phyloP scores from a whole-genome alignment of 1,140 invertebrate species.

The Melanaphis sacchari region DNA sequence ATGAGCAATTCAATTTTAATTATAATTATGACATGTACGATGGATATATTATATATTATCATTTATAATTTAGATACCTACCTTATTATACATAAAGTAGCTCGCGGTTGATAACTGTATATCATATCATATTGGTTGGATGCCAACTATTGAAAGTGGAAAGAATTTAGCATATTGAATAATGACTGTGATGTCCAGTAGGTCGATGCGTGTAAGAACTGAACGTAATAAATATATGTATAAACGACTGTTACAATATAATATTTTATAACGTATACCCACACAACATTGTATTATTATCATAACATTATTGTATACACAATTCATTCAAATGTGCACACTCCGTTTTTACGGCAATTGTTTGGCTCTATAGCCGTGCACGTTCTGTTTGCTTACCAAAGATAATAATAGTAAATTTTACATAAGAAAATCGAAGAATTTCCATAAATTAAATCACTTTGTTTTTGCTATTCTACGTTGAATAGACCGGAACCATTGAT shows the following conservation, averaged over 20 bases:
- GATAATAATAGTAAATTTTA: not conserved
- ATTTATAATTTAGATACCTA: not conserved
- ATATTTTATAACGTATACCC: not conserved
- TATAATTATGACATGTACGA: not conserved
- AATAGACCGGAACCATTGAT: not conserved
- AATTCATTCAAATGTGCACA: not conserved
- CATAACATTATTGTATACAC: not conserved
- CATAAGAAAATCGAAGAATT: not conserved
- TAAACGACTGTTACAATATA: slow-evolving; percentile 9
- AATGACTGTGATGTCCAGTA: not conserved
- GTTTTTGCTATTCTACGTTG: not conserved
- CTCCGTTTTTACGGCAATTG: not conserved
- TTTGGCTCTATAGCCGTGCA: not conserved
- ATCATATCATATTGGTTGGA: not conserved
- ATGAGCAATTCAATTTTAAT: not conserved
- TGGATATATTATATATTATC: not conserved
- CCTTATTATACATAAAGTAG: not conserved
- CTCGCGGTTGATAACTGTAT: not conserved
- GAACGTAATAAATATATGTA: slow-evolving; percentile 3
- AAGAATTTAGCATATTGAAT: not conserved
- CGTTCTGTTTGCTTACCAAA: not conserved
- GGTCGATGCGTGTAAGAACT: not conserved
- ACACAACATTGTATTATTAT: not conserved
- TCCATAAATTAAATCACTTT: not conserved
- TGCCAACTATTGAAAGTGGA: slow-evolving; percentile 6